Evolutionary conservation across 2,113 vertebrate species (phyloP).

Genomic region (Oceanodroma tethys): DNA sequence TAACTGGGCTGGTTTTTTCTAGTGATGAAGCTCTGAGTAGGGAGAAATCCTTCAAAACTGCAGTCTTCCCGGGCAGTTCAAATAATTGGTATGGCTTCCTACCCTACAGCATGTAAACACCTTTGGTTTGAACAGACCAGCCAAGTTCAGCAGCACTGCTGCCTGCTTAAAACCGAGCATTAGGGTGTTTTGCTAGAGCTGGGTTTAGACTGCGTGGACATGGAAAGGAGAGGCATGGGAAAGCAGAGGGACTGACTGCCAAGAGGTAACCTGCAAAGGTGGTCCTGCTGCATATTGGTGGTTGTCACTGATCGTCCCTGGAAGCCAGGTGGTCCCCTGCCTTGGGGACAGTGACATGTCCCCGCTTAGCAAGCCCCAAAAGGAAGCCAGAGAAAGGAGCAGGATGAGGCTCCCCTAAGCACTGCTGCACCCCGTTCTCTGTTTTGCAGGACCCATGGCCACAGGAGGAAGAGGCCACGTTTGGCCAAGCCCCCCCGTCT

Average conservation of each 20-base stretch:
- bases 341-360: neutral
- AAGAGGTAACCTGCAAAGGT: too few relatives aligned
- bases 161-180: neutral
- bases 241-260: neutral
- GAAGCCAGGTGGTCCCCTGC: neutral
- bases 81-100: neutral
- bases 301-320: rapidly evolving
- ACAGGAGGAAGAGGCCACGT: rapidly evolving
- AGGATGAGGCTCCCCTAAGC: neutral
- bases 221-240: neutral
- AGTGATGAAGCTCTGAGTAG: neutral
- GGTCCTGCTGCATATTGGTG: neutral
- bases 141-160: neutral
- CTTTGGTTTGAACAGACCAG: neutral
- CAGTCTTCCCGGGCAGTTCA: rapidly evolving
- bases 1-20: neutral
- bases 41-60: neutral
- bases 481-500: neutral
- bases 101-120: neutral
- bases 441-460: neutral
- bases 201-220: neutral
- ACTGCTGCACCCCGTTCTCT: neutral
- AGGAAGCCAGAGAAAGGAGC: neutral
- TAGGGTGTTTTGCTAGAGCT: neutral
- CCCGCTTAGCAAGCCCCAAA: neutral